Evolutionary conservation across 2,888 invertebrate species (phyloP).

Genomic region (Agriopis marginaria): DNA sequence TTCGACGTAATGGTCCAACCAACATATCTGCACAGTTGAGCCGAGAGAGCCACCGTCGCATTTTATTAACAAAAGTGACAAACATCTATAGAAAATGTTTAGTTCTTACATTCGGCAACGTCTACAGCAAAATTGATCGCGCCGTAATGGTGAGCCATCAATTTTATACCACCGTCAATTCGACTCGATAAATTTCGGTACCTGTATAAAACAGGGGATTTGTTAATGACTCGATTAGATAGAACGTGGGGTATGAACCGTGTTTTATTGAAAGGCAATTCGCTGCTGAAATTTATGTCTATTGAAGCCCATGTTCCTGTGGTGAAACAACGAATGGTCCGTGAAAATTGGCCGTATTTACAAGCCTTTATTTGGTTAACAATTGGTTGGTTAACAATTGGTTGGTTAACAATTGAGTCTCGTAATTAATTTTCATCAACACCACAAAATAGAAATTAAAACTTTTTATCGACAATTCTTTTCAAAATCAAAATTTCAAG

Average conservation of each 20-base stretch:
- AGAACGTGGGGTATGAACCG: constrained; percentile 24
- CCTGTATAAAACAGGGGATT: constrained; percentile 34
- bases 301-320: constrained; percentile 4
- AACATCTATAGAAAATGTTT: not conserved
- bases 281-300: constrained; percentile 14
- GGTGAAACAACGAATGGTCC: constrained; percentile 1
- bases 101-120: not conserved
- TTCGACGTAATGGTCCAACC: constrained; percentile 36
- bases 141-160: constrained; percentile 34
- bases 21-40: not conserved
- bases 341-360: constrained; percentile 9
- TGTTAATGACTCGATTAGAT: constrained; percentile 37
- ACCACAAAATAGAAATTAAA: not conserved
- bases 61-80: not conserved
- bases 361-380: constrained; percentile 15
- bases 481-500: too few species aligned
- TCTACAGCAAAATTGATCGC: not conserved
- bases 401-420: not conserved
- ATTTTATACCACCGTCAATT: constrained; percentile 43
- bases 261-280: constrained; percentile 33
- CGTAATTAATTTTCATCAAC: constrained; percentile 3
- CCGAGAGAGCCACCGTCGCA: not conserved
- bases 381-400: constrained; percentile 7
- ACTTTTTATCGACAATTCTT: not conserved
- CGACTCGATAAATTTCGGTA: constrained; percentile 39